A percentile compares a stretch with the other conserved stretches of the same genome.
Evolutionary conservation across 2,797 vertebrate genomes (phyloP).

Genomic region (Sciurus carolinensis): DNA sequence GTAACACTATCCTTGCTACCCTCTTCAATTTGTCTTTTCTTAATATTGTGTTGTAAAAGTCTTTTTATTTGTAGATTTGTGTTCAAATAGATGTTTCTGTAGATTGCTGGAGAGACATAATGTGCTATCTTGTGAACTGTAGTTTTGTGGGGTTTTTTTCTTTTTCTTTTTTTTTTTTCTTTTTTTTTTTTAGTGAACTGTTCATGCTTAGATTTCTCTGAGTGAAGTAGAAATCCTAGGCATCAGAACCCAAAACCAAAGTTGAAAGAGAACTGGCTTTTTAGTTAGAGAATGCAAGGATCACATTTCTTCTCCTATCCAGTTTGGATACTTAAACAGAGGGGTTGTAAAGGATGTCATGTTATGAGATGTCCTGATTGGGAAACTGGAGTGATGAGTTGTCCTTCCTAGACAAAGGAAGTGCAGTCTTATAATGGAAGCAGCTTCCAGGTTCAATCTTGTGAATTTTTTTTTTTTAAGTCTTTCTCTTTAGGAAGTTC

Average conservation of each 20-base stretch:
- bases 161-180: neutral
- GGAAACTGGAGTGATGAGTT: neutral
- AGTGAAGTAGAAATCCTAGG: neutral
- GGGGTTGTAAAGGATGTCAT: neutral
- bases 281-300: slow-evolving; percentile 4
- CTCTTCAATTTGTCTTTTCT: neutral
- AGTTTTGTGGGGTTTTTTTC: neutral
- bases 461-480: slow-evolving; percentile 11
- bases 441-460: neutral
- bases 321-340: neutral
- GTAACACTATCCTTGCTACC: neutral
- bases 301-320: neutral
- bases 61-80: neutral
- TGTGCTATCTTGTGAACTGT: neutral
- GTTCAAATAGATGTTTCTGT: neutral
- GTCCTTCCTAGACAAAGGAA: neutral
- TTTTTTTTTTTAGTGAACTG: neutral
- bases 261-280: neutral
- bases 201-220: neutral
- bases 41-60: neutral
- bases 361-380: neutral
- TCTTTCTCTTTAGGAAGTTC: slow-evolving; percentile 24
- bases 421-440: neutral
- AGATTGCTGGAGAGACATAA: neutral
- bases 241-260: neutral